Percentiles rank a stretch among this genome's conserved stretches.
phyloP scores from a whole-genome alignment of 2,888 invertebrate genomes.

The Nemotelus pantherinus region DNA sequence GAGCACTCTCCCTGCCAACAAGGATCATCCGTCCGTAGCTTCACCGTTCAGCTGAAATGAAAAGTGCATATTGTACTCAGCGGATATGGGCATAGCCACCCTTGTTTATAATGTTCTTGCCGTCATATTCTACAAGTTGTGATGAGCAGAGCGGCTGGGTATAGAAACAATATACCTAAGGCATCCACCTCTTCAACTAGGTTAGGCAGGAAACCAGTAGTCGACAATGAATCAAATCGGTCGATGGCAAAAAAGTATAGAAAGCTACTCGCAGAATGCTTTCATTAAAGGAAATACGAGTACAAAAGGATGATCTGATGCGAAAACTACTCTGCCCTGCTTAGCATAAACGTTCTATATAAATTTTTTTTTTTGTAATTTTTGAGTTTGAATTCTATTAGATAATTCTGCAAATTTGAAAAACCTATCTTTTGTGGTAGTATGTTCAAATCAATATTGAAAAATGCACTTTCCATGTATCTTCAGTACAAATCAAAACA shows the following conservation, averaged over 20 bases:
- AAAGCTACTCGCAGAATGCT: slow-evolving; percentile 18
- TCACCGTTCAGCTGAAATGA: slow-evolving; percentile 39
- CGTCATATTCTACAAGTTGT: slow-evolving; percentile 12
- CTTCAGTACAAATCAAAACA: too few relatives aligned
- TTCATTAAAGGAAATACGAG: slow-evolving; percentile 40
- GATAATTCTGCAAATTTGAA: too few relatives aligned
- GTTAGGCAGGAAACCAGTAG: slow-evolving; percentile 9
- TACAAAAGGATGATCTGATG: slow-evolving; percentile 21
- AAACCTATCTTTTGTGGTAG: too few relatives aligned
- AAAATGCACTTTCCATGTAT: too few relatives aligned
- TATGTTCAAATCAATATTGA: too few relatives aligned
- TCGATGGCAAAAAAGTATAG: slow-evolving; percentile 22
- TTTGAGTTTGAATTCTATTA: too few relatives aligned
- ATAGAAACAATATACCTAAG: slow-evolving; percentile 8
- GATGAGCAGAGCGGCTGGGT: slow-evolving; percentile 10
- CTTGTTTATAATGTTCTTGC: slow-evolving; percentile 39
- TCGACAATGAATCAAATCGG: not conserved
- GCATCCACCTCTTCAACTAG: slow-evolving; percentile 1
- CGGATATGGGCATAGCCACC: slow-evolving; percentile 33
- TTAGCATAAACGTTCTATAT: too few relatives aligned
- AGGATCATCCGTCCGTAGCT: slow-evolving; percentile 41
- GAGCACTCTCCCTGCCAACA: slow-evolving; percentile 47
- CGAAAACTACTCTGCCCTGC: too few relatives aligned
- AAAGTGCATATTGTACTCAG: slow-evolving; percentile 33
- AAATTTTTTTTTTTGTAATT: too few relatives aligned